Conservation (phyloP, 2,888 invertebrate genomes). For the Calameuta filiformis region DNA sequence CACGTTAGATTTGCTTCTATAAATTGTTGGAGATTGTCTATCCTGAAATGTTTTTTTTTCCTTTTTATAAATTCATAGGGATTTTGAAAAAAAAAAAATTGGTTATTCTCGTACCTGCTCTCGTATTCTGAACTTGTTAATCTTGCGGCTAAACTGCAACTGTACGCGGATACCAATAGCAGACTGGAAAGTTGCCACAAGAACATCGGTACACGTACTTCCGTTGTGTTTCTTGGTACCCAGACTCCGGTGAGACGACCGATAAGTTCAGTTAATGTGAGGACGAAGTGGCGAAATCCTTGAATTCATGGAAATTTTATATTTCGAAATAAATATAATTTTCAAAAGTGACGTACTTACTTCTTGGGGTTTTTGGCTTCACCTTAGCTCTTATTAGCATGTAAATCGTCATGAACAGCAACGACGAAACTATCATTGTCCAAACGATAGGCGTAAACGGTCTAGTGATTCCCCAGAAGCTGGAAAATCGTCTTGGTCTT, state of each 20-base stretch:
- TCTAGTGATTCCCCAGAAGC: conserved; percentile 54
- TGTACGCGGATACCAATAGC: conserved; percentile 53
- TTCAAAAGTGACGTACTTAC: conserved; percentile 24
- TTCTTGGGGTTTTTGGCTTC: conserved; percentile 43
- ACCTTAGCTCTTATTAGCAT: conserved; percentile 42
- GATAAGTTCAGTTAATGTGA: conserved; percentile 46
- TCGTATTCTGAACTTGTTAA: conserved; percentile 53
- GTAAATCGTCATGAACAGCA: conserved; percentile 38
- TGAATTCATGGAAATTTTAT: neutral
- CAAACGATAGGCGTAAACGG: conserved; percentile 50
- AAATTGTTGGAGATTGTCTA: conserved; percentile 52
- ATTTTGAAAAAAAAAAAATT: neutral
- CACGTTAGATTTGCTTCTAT: conserved; percentile 52
- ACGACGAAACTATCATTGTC: conserved; percentile 34
- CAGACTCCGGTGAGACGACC: conserved; percentile 48
- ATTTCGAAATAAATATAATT: neutral
- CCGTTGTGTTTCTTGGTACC: conserved; percentile 34
- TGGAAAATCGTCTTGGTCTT: conserved; percentile 48
- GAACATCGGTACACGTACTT: conserved; percentile 43
- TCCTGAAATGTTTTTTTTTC: conserved; percentile 32
- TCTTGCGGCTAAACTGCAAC: conserved; percentile 55
- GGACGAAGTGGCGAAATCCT: conserved; percentile 45
- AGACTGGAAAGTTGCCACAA: conserved; percentile 56
- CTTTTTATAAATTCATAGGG: neutral
- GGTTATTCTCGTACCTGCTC: conserved; percentile 36